Evolutionary conservation across 2,797 vertebrate species (phyloP), one percentile per base, ranked within the genome.

Genomic region (Poeciliopsis paucimaculata): DNA sequence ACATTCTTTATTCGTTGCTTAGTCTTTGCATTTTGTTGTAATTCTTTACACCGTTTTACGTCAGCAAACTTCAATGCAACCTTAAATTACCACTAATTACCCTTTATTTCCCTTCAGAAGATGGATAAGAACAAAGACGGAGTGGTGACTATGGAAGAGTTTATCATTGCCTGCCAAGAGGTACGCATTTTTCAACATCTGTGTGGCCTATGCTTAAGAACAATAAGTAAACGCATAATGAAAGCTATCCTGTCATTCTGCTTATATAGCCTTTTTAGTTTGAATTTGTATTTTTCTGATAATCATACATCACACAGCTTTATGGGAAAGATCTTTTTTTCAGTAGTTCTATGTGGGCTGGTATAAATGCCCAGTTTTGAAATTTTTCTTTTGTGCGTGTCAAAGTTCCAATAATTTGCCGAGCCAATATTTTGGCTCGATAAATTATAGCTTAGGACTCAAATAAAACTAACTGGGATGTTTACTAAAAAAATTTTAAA

Each of bases 91-190:
- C 10, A 12, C 31, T 36, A 31, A 28, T 13, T 66, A n/a, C 18
- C 20, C 16, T 26, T 3, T 76, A 45, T 81, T 74, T 36, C 49
- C 57, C 41, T 28, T 78, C 94, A 99, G 98, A 99, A 99, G 97
- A 99, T 99, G 98, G 98, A 99, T 92, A 99, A 98, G 96, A 99
- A 99, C 95, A 99, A 98, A 96, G 98, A 99, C 76, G 98, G 98
- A 68, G 96, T 99, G 77, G 98, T 99, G 90, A 99, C 98, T 84
- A 91, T 99, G 90, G 98, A 99, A 80, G 98, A 99, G 92, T 99
- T 99, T 91, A 92, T 99, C 82, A 91, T 98, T 80, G 98, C 98
- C 0, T 99, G 98, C 88, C 97, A 98, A 89, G 97, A 99, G 97
- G 98, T 99, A 94, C 87, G 96, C 88, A 57, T 68, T 68, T 0